A percentile compares a stretch with the other conserved stretches of the same genome.
These are phyloP conservation scores for Taxidea taxus DNA, from an alignment of 2,113 vertebrate genomes.

Conservation along the genomic window DNA sequence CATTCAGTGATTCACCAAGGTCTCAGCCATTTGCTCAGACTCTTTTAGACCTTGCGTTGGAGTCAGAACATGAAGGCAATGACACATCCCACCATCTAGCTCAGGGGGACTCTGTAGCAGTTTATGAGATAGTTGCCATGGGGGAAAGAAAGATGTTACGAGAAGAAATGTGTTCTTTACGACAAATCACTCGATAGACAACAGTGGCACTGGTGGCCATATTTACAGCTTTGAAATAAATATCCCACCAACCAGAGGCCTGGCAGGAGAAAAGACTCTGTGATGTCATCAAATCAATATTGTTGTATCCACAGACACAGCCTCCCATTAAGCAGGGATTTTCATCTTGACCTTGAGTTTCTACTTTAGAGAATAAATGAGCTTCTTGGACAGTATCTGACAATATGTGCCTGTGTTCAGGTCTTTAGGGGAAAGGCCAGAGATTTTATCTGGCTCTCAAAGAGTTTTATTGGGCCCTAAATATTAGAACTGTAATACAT, in stretches of 20 bases:
- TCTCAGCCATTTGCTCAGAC: neutral
- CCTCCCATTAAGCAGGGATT: neutral
- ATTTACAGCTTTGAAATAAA: neutral
- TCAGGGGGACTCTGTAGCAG: neutral
- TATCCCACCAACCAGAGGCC: neutral
- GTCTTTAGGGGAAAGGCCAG: neutral
- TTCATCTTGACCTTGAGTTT: neutral
- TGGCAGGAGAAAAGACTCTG: neutral
- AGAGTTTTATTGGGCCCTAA: neutral
- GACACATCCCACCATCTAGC: neutral
- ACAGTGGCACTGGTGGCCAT: neutral
- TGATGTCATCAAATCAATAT: conserved; percentile 41
- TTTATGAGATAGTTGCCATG: neutral
- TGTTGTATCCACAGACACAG: neutral
- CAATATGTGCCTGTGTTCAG: neutral
- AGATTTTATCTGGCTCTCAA: neutral
- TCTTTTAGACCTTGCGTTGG: neutral
- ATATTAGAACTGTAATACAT: neutral
- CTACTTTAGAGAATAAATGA: neutral
- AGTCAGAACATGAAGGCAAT: neutral
- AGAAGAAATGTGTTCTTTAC: neutral
- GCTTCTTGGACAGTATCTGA: neutral
- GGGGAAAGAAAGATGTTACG: neutral
- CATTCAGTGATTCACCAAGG: neutral
- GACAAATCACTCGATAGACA: neutral